Evolutionary conservation across 1,140 invertebrate species (phyloP).

Genomic region (Heliconius melpomene): DNA sequence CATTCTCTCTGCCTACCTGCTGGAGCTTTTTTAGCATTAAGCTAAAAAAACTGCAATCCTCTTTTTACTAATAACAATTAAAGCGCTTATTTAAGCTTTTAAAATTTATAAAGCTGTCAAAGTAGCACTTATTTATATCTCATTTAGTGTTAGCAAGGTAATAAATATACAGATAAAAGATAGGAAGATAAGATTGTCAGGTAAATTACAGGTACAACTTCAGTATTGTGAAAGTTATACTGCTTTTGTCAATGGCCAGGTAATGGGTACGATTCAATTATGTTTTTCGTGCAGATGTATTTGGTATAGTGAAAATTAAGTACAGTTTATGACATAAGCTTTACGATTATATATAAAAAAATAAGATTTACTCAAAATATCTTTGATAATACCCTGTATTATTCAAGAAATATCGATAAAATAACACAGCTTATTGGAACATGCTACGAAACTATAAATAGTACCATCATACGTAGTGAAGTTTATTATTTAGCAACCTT

Average conservation of each 20-base stretch:
- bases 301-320: not conserved
- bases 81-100: not conserved
- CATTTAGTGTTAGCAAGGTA: not conserved
- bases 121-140: slow-evolving; percentile 4
- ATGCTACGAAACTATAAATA: too few species aligned
- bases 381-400: too few species aligned
- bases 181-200: not conserved
- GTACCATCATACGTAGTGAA: too few species aligned
- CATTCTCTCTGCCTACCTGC: too few species aligned
- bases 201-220: not conserved
- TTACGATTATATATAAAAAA: too few species aligned
- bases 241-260: slow-evolving; percentile 16
- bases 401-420: too few species aligned
- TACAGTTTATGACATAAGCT: not conserved
- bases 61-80: not conserved
- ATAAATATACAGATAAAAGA: slow-evolving; percentile 13
- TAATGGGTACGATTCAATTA: slow-evolving; percentile 12
- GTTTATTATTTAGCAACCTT: too few species aligned
- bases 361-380: too few species aligned
- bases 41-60: not conserved
- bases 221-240: not conserved
- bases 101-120: slow-evolving; percentile 4
- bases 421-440: too few species aligned
- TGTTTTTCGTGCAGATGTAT: not conserved
- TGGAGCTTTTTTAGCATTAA: too few species aligned